A percentile compares a stretch with the other conserved stretches of the same genome.
Evolutionary conservation across 1,140 invertebrate species (phyloP).

Genomic region (Drosophila dunni): DNA sequence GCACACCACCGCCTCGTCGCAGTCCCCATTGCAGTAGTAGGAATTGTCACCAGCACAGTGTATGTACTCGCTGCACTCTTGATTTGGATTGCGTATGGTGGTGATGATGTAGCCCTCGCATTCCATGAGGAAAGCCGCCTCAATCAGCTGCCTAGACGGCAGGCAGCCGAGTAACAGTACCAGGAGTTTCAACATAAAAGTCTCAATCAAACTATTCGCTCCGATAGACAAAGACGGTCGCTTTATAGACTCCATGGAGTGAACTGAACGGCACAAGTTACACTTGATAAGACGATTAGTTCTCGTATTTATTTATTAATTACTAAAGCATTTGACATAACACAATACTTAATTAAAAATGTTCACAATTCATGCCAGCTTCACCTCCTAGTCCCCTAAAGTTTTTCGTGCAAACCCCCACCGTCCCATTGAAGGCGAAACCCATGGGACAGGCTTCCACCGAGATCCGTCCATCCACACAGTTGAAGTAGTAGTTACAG

Average conservation of each 20-base stretch:
- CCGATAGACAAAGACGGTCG: background rate
- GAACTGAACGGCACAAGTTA: background rate
- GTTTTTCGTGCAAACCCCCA: slow-evolving; percentile 44
- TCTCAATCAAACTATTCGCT: slow-evolving; percentile 40
- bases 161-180: slow-evolving; percentile 49
- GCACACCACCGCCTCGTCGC: slow-evolving; percentile 50
- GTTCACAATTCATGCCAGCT: slow-evolving; percentile 3
- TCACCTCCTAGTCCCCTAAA: background rate
- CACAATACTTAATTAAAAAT: slow-evolving; percentile 63
- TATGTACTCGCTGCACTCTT: slow-evolving; percentile 69
- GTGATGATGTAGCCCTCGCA: slow-evolving; percentile 68
- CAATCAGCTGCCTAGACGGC: slow-evolving; percentile 17
- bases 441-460: slow-evolving; percentile 74
- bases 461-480: slow-evolving; percentile 64
- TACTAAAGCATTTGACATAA: slow-evolving; percentile 42
- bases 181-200: slow-evolving; percentile 57
- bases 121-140: slow-evolving; percentile 59
- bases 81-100: slow-evolving; percentile 47
- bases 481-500: slow-evolving; percentile 78
- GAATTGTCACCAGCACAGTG: slow-evolving; percentile 73
- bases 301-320: slow-evolving; percentile 68
- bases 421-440: slow-evolving; percentile 47
- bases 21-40: slow-evolving; percentile 68
- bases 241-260: slow-evolving; percentile 55
- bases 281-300: slow-evolving; percentile 58